A percentile compares a stretch with the other conserved stretches of the same genome.
These are phyloP conservation scores for Allacma fusca DNA, from an alignment of 2,888 invertebrate genomes.

Conservation along the genomic window DNA sequence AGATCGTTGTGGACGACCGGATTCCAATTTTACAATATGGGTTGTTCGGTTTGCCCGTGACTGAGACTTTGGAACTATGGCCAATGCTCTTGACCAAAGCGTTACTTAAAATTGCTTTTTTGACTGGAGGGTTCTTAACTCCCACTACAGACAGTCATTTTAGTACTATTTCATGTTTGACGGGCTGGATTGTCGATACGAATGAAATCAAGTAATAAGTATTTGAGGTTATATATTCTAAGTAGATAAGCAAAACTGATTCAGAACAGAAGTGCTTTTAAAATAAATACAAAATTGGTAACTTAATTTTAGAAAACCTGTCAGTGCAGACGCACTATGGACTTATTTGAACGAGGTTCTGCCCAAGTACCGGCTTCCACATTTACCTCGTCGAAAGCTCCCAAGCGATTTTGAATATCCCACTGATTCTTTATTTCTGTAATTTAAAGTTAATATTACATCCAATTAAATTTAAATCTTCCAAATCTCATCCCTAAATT, in stretches of 20 bases:
- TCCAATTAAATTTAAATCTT: too few relatives aligned
- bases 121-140: constrained; percentile 29
- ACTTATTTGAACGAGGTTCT: constrained; percentile 46
- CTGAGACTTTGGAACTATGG: constrained; percentile 49
- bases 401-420: constrained; percentile 2
- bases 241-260: background rate
- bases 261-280: too few relatives aligned
- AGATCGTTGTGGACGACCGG: constrained; percentile 52
- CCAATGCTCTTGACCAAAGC: constrained; percentile 51
- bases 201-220: background rate
- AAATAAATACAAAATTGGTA: background rate
- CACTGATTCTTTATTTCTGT: constrained; percentile 17
- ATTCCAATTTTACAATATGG: constrained; percentile 47
- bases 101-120: constrained; percentile 48
- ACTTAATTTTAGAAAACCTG: constrained; percentile 11
- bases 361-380: constrained; percentile 44
- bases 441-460: too few relatives aligned
- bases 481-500: too few relatives aligned
- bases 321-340: constrained; percentile 46
- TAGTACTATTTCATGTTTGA: constrained; percentile 48
- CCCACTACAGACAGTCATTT: constrained; percentile 38
- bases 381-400: background rate
- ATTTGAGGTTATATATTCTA: background rate
- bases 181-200: constrained; percentile 48
- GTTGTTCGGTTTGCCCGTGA: constrained; percentile 46